phyloP scores from a whole-genome alignment of 1,140 invertebrate species.

The Caerostris extrusa region DNA sequence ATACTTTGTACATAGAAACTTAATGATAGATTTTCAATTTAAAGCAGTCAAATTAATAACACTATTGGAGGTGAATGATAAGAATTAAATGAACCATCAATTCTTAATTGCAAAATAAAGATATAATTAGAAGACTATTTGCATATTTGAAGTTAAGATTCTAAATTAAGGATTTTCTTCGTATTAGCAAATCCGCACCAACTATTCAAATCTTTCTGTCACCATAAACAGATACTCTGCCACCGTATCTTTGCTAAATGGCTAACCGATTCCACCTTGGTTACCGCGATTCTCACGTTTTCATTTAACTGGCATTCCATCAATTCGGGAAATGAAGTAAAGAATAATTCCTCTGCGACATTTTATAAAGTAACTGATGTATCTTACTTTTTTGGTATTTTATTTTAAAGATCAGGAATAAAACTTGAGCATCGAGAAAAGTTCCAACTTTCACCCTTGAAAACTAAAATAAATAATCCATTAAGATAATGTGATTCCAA shows the following conservation, averaged over 20 bases:
- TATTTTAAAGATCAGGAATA: background rate
- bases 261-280: background rate
- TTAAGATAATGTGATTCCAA: constrained; percentile 44
- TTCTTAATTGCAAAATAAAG: too few species aligned
- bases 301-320: background rate
- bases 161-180: background rate
- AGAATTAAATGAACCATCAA: too few species aligned
- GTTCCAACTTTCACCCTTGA: background rate
- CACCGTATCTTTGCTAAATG: background rate
- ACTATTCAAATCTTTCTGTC: background rate
- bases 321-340: background rate
- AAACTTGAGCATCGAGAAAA: background rate
- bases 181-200: background rate
- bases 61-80: too few species aligned
- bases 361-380: background rate
- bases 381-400: background rate
- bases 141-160: background rate
- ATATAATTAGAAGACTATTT: too few species aligned
- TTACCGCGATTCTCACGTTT: background rate
- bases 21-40: too few species aligned
- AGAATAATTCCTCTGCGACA: background rate
- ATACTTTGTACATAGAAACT: too few species aligned
- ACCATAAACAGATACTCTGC: too few species aligned
- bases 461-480: constrained; percentile 22
- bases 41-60: too few species aligned